A percentile compares a stretch with the other conserved stretches of the same genome.
These are phyloP conservation scores for Tenebrio molitor DNA, from an alignment of 1,140 invertebrate genomes.

Conservation along the genomic window DNA sequence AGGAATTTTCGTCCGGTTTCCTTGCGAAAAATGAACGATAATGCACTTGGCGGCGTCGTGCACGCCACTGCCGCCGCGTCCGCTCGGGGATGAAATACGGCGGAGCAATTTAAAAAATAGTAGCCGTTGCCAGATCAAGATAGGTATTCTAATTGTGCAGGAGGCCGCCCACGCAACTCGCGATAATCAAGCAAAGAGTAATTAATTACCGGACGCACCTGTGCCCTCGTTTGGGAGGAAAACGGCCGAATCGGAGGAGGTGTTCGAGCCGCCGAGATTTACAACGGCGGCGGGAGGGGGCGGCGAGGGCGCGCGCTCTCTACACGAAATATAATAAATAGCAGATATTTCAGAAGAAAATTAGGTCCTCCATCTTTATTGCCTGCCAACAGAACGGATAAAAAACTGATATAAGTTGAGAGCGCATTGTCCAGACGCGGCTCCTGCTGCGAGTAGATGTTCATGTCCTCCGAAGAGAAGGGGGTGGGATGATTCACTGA, in stretches of 20 bases:
- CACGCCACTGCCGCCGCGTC: background rate
- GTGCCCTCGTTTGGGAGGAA: constrained; percentile 4
- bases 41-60: background rate
- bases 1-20: background rate
- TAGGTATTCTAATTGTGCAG: constrained; percentile 36
- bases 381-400: constrained; percentile 61
- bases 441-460: constrained; percentile 57
- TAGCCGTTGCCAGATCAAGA: constrained; percentile 32
- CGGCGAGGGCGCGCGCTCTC: constrained; percentile 21
- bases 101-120: constrained; percentile 4
- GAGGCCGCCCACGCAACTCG: constrained; percentile 12
- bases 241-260: background rate
- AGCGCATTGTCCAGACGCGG: constrained; percentile 59
- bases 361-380: constrained; percentile 64
- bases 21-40: background rate
- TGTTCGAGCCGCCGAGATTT: constrained; percentile 1
- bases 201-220: constrained; percentile 47
- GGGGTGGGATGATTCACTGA: constrained; percentile 55
- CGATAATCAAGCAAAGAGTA: constrained; percentile 18
- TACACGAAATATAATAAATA: constrained; percentile 54
- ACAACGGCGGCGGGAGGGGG: background rate
- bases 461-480: constrained; percentile 45
- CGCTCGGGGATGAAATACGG: background rate
- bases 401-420: constrained; percentile 61
- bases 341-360: constrained; percentile 60